Percentiles rank a stretch among this genome's conserved stretches.
These are phyloP conservation scores for Cyphomyrus plagiostoma DNA, from an alignment of 2,113 vertebrate species.

Conservation along the genomic window DNA sequence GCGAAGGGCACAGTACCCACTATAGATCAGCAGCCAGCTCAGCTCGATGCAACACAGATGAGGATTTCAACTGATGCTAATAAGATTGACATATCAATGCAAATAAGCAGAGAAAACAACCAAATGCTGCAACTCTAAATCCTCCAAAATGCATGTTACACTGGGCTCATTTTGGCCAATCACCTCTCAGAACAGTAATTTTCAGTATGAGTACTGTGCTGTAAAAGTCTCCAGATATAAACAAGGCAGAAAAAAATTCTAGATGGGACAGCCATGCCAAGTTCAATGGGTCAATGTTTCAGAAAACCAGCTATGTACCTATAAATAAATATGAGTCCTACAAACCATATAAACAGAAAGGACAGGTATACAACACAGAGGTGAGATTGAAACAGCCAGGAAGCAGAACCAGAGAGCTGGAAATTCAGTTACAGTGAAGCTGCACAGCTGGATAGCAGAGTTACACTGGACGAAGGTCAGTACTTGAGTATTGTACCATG, in stretches of 20 bases:
- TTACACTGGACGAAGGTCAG: background rate
- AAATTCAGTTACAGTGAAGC: background rate
- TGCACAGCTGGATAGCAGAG: background rate
- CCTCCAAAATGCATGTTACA: background rate
- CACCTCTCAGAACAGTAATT: background rate
- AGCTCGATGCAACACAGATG: background rate
- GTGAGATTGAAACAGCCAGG: background rate
- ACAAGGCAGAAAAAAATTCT: background rate
- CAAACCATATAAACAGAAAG: background rate
- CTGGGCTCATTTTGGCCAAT: background rate
- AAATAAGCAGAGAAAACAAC: background rate
- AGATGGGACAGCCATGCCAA: background rate
- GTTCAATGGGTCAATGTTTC: background rate
- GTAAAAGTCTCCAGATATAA: background rate
- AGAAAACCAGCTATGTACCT: background rate
- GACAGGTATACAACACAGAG: background rate
- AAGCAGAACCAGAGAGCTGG: background rate
- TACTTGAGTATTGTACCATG: background rate
- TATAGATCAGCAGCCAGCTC: background rate
- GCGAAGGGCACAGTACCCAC: background rate
- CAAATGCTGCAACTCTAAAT: background rate
- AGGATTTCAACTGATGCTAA: background rate
- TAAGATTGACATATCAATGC: background rate
- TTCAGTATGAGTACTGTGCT: background rate
- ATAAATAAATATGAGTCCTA: background rate